These are phyloP conservation scores for Steatornis caripensis DNA, from an alignment of 2,113 vertebrate genomes.

Conservation along the genomic window DNA sequence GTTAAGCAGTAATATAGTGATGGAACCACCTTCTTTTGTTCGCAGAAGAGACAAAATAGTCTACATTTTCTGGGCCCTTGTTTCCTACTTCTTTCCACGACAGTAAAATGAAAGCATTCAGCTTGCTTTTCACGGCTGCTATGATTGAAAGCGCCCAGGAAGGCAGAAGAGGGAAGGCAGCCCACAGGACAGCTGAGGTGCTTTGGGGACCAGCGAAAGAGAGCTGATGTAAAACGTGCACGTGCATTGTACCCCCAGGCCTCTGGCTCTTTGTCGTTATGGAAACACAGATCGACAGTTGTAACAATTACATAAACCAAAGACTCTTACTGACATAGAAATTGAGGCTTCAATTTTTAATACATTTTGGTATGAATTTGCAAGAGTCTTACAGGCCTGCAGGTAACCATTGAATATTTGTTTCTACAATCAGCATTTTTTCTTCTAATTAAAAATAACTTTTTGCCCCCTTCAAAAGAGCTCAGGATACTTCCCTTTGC, in stretches of 20 bases:
- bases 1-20: neutral
- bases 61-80: neutral
- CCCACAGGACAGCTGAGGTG: neutral
- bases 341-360: neutral
- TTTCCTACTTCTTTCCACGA: neutral
- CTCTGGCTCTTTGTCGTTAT: neutral
- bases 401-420: neutral
- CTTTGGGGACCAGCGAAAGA: neutral
- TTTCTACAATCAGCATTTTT: neutral
- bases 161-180: neutral
- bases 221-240: neutral
- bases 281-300: neutral
- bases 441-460: neutral
- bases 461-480: rapidly evolving
- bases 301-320: neutral
- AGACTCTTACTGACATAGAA: neutral
- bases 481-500: neutral
- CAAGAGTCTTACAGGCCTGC: neutral
- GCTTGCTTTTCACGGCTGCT: neutral
- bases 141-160: neutral
- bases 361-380: neutral
- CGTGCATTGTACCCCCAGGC: too few relatives aligned
- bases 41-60: neutral
- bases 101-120: neutral
- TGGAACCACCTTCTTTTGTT: neutral